A percentile compares a stretch with the other conserved stretches of the same genome.
Evolutionary conservation across 2,797 vertebrate genomes (phyloP).

Genomic region (Pteronotus mesoamericanus): DNA sequence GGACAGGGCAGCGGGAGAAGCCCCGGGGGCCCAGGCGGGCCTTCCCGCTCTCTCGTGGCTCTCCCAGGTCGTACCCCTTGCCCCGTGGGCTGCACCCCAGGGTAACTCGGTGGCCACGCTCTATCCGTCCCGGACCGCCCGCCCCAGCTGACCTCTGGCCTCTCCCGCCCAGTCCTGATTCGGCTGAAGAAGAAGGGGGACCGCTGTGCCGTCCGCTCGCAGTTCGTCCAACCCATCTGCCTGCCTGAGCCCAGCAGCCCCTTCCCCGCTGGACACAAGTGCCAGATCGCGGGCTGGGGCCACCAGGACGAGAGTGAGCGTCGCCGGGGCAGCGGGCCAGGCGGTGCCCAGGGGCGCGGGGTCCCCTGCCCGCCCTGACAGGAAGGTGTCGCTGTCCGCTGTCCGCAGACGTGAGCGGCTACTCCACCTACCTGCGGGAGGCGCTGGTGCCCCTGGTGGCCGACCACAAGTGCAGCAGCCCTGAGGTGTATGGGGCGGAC

Average conservation of each 20-base stretch:
- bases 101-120: neutral
- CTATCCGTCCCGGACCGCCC: conserved; percentile 52
- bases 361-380: neutral
- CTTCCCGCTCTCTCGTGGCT: neutral
- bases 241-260: conserved; percentile 84
- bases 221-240: conserved; percentile 93
- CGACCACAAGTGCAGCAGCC: conserved; percentile 85
- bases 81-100: accelerated
- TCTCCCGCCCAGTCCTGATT: conserved; percentile 85
- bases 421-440: conserved; percentile 88
- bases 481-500: conserved; percentile 90
- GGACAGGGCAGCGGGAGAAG: neutral
- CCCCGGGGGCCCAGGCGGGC: neutral
- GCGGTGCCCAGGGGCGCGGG: accelerated
- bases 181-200: conserved; percentile 91
- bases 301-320: conserved; percentile 89
- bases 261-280: conserved; percentile 87
- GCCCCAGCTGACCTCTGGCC: neutral
- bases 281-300: conserved; percentile 95
- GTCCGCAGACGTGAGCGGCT: conserved; percentile 69
- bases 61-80: neutral
- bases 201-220: conserved; percentile 87
- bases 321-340: neutral
- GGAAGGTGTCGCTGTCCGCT: accelerated
- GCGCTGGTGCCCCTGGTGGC: conserved; percentile 86